Conservation (phyloP, 1,140 invertebrate species). For the Drosophila bocki region DNA sequence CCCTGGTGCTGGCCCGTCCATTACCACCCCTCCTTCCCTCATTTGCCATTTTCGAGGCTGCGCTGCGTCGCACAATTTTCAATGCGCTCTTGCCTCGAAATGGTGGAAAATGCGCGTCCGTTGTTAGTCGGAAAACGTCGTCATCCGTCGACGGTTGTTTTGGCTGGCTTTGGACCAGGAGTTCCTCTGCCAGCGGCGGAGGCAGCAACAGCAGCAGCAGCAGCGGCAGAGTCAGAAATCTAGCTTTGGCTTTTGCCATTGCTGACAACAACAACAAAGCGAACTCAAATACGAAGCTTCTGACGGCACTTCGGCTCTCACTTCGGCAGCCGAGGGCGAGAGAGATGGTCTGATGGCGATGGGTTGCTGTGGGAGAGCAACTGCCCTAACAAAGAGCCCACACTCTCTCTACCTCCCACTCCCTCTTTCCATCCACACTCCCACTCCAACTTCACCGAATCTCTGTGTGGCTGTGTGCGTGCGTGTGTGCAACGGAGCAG, state of each 20-base stretch:
- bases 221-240: conserved; percentile 32
- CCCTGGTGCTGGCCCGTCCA: conserved; percentile 6
- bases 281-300: conserved; percentile 59
- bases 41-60: conserved; percentile 59
- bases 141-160: conserved; percentile 83
- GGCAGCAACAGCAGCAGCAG: conserved; percentile 21
- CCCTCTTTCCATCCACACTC: conserved; percentile 20
- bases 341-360: conserved; percentile 7
- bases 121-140: conserved; percentile 83
- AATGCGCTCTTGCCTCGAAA: conserved; percentile 82
- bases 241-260: conserved; percentile 36
- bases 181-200: conserved; percentile 42
- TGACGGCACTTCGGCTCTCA: conserved; percentile 46
- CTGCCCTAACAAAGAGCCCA: conserved; percentile 66
- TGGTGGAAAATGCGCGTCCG: conserved; percentile 83
- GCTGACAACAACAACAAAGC: conserved; percentile 16
- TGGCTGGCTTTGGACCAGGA: conserved; percentile 65
- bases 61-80: conserved; percentile 80
- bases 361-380: conserved; percentile 23
- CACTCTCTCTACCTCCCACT: conserved; percentile 18
- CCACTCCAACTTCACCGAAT: conserved; percentile 16
- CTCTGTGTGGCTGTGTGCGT: conserved; percentile 27
- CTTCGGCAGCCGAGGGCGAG: conserved; percentile 16
- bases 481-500: conserved; percentile 68
- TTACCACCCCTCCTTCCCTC: conserved; percentile 14